A percentile compares a stretch with the other conserved stretches of the same genome.
Conservation (phyloP, 1,140 invertebrate genomes). For the Diorhabda carinulata region DNA sequence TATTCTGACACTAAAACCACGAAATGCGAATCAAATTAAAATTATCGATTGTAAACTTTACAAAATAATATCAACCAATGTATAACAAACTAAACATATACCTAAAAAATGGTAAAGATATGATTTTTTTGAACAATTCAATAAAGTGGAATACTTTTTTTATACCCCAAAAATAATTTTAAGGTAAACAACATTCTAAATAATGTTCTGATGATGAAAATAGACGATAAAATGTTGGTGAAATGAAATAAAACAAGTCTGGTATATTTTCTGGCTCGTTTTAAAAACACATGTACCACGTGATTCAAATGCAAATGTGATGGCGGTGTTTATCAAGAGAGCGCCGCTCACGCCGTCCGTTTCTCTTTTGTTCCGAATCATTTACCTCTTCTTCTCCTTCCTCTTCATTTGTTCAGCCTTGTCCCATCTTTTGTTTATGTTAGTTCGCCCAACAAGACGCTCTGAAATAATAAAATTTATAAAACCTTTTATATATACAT, state of each 20-base stretch:
- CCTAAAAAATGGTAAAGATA: no score
- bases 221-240: constrained; percentile 20
- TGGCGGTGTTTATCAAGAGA: constrained; percentile 40
- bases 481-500: constrained; percentile 10
- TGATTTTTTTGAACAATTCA: no score
- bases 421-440: constrained; percentile 35
- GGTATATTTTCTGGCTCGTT: constrained; percentile 22
- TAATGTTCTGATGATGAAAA: constrained; percentile 15
- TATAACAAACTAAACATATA: no score
- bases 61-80: no score
- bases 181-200: neutral
- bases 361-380: constrained; percentile 41
- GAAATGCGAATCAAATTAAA: no score
- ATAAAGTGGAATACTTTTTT: no score
- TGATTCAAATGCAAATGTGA: constrained; percentile 42
- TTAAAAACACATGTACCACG: constrained; percentile 40
- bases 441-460: constrained; percentile 16
- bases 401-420: constrained; percentile 39
- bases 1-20: no score
- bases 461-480: constrained; percentile 20
- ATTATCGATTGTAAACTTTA: no score
- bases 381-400: constrained; percentile 41
- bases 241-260: constrained; percentile 18
- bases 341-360: constrained; percentile 32
- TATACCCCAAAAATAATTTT: no score